Evolutionary conservation across 2,113 vertebrate genomes (phyloP), one percentile per base, ranked within the genome.

Genomic region (Oncorhynchus kisutch): DNA sequence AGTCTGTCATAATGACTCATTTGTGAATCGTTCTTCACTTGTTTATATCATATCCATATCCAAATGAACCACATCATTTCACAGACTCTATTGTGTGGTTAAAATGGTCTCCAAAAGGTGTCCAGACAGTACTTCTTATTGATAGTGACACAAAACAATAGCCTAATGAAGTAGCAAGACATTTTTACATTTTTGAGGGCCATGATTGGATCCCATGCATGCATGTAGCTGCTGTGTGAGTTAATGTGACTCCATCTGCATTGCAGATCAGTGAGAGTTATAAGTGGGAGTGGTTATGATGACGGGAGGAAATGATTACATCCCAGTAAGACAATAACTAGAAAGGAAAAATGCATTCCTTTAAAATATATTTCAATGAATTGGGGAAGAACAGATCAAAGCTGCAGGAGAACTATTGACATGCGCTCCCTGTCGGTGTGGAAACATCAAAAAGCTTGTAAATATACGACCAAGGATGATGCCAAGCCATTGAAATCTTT

Each of bases 301-400:
- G 80, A 88, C 84, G 78, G 78, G 73, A 77, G 82, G 79, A 78
- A 86, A 86, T 82, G 81, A 89, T 90, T 88, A 82, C 76, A 76
- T 69, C 69, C 71, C 76, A 87, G 70, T 77, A 82, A 74, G 69
- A 81, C 77, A 73, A 74, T 84, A 84, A 84, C 59, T 69, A 76
- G 64, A 76, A 68, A 78, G 48, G 66, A 74, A 67, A 48, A 84
- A 78, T 77, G 71, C 78, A 78, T 80, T 83, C 67, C 39, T 73
- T 79, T 80, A 83, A 75, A 87, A 88, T 68, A 60, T 82, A 78
- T 86, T 84, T 75, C 68, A 87, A 79, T 71, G 82, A 85, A 78
- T 70, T 76, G 77, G 66, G 54, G 70, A 77, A 78, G 74, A 54
- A 84, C 82, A 86, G 85, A 90, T 91, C 81, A 88, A 91, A 89